Base-by-base conservation (phyloP, 2,113 vertebrate species). In the Rhinogobius similis region DNA sequence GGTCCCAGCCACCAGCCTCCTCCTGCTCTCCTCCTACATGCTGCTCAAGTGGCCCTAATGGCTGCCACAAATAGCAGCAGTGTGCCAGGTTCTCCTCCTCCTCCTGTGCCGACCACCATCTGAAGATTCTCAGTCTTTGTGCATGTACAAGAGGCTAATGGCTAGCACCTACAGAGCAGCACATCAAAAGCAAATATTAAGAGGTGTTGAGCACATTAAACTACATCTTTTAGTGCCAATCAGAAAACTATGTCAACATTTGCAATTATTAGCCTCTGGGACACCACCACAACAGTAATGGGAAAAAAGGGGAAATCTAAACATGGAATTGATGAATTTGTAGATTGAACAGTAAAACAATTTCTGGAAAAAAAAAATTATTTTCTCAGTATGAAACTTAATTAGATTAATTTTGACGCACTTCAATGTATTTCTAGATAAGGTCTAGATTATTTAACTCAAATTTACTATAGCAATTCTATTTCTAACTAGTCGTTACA, bases 21-120 rank as follows among this genome's bases (percentile, higher is more conserved):
- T 80, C 78, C 24, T 50, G 20, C 3, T 36, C 65, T 78, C 74
- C 75, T 78, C 80, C 76, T 80, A 76, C 74, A 71, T 78, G 63
- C 80, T 5, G 72, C 83, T 70, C 29, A 56, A 83, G 82, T 75
- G 78, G 61, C 72, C 70, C 58, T 86, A 86, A 88, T 83, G 78
- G 82, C 73, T 64, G 58, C 80, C 66, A 39, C 74, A 84, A 83
- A 85, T 84, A 86, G 77, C 73, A 72, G 71, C 70, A 36, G 32
- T 36, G 32, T 27, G 67, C 67, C 71, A 58, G 29, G 77, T 77
- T 73, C 29, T 64, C 46, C 64, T 70, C 70, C 62, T 82, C 79
- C 71, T 78, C 79, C 67, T 78, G 72, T 65, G 64, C 68, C 73
- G 73, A 75, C 53, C 67, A 59, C 75, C 77, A 74, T 55, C 2